Percentiles rank a stretch among this genome's conserved stretches.
Conservation (phyloP, 2,113 vertebrate species). For the Rostratula benghalensis region DNA sequence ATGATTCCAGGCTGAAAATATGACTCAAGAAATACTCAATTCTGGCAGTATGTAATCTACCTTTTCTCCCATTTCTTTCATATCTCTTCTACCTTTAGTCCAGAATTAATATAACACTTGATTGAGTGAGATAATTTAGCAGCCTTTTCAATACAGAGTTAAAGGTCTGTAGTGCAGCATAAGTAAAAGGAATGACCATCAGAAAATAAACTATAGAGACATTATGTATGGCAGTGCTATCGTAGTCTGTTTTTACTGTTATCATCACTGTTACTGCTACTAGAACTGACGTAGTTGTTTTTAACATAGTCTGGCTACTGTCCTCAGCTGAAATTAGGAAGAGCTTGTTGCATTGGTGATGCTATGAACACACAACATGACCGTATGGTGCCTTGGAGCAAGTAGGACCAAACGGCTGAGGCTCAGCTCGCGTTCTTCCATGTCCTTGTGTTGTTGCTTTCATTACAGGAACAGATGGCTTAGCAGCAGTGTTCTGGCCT, state of each 20-base stretch:
- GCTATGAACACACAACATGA: background rate
- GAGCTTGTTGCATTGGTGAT: background rate
- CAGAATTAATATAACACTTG: background rate
- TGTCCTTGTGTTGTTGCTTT: background rate
- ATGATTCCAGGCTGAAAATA: background rate
- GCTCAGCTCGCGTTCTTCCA: background rate
- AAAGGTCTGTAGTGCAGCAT: background rate
- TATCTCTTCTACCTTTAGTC: background rate
- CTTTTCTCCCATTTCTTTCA: background rate
- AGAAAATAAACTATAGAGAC: background rate
- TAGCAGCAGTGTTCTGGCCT: background rate
- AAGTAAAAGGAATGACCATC: background rate
- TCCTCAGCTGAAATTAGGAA: background rate
- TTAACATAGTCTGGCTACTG: background rate
- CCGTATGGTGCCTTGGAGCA: background rate
- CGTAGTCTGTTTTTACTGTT: background rate
- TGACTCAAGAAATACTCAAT: background rate
- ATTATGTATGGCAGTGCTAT: background rate
- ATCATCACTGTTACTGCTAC: background rate
- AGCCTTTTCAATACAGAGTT: background rate
- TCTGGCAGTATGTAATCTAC: background rate
- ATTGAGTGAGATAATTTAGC: background rate
- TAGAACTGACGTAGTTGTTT: background rate
- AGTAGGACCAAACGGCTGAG: background rate
- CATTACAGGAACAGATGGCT: conserved; percentile 29